Evolutionary conservation across 1,140 invertebrate genomes (phyloP).

Genomic region (Coptotermes formosanus): DNA sequence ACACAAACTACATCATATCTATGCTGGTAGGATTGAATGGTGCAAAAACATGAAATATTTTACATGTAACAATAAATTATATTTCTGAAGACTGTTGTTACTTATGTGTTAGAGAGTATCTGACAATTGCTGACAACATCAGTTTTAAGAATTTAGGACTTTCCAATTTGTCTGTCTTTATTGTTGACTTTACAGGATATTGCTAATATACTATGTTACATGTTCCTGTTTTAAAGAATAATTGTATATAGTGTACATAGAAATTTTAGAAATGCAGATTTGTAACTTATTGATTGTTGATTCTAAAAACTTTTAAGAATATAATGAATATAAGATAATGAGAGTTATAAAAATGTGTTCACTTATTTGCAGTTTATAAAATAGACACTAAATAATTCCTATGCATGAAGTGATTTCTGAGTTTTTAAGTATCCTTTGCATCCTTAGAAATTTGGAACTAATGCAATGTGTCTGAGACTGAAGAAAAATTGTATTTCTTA

Average conservation of each 20-base stretch:
- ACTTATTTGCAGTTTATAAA: not conserved
- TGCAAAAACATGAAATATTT: too few species aligned
- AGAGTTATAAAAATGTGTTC: not conserved
- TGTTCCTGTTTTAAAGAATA: constrained; percentile 24
- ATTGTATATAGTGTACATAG: constrained; percentile 28
- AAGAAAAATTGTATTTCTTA: too few species aligned
- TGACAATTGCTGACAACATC: constrained; percentile 10
- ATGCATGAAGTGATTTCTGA: not conserved
- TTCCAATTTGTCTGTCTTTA: constrained; percentile 18
- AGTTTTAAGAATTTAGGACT: constrained; percentile 3
- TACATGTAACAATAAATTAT: too few species aligned
- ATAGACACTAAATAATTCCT: not conserved
- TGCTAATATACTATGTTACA: constrained; percentile 22
- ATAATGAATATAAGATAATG: constrained; percentile 7
- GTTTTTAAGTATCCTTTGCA: too few species aligned
- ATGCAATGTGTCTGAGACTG: too few species aligned
- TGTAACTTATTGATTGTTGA: constrained; percentile 28
- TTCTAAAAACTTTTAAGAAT: constrained; percentile 28
- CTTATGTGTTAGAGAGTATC: too few species aligned
- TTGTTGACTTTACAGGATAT: constrained; percentile 14
- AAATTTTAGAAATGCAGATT: constrained; percentile 25
- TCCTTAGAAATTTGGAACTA: too few species aligned
- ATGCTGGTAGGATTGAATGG: too few species aligned
- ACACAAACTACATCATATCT: too few species aligned
- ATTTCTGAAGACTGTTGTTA: too few species aligned